These are phyloP conservation scores for Sinocyclocheilus maitianheensis DNA, from an alignment of 2,113 vertebrate species.

Conservation along the genomic window DNA sequence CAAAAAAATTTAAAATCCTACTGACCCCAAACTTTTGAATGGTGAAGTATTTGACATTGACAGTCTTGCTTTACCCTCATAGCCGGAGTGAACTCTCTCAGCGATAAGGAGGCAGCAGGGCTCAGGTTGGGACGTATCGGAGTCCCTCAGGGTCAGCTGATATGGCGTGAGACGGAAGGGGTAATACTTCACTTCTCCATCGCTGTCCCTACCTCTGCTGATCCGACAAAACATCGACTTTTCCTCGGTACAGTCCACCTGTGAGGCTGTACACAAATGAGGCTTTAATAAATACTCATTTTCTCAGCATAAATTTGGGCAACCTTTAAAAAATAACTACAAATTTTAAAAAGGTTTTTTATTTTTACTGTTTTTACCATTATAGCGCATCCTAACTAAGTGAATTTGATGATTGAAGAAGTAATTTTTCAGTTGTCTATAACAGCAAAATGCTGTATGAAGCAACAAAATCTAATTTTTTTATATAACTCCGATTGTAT, in stretches of 20 bases:
- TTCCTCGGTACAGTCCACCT: conserved; percentile 83
- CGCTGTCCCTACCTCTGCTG: conserved; percentile 74
- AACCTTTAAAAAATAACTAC: not conserved
- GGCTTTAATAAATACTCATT: not conserved
- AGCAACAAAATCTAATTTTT: too few relatives aligned
- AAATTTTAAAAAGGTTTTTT: too few relatives aligned
- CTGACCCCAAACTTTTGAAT: not conserved
- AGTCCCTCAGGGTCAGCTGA: conserved; percentile 74
- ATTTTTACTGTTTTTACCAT: too few relatives aligned
- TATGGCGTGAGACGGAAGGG: conserved; percentile 80
- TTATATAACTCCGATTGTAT: too few relatives aligned
- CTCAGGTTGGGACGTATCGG: conserved; percentile 68
- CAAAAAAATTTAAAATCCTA: not conserved
- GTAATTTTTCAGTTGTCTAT: too few relatives aligned
- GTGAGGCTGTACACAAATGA: conserved; percentile 64
- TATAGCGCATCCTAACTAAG: too few relatives aligned
- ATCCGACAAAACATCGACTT: conserved; percentile 89
- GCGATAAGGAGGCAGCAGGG: conserved; percentile 78
- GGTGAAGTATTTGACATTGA: not conserved
- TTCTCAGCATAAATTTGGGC: not conserved
- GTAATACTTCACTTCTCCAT: conserved; percentile 69
- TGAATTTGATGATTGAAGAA: too few relatives aligned
- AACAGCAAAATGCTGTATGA: too few relatives aligned
- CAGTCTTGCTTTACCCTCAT: conserved; percentile 68
- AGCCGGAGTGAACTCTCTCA: conserved; percentile 79